These are phyloP conservation scores for Rhinichthys osculus DNA, from an alignment of 2,797 vertebrate species.

Conservation along the genomic window DNA sequence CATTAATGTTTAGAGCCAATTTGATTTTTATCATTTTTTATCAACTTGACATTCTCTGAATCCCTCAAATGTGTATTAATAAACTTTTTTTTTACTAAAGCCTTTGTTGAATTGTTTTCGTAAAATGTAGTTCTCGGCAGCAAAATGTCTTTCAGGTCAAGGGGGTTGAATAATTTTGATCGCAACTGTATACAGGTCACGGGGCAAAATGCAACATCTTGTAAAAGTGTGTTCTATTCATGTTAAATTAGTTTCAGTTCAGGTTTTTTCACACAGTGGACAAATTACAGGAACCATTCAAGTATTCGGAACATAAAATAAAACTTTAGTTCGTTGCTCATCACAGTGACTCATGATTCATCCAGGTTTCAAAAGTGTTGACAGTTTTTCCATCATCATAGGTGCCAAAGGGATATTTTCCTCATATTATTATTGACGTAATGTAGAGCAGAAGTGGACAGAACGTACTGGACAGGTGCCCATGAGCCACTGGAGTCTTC, in stretches of 20 bases:
- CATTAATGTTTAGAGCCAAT: too few relatives aligned
- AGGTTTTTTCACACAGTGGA: not conserved
- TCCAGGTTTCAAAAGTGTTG: not conserved
- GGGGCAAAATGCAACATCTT: not conserved
- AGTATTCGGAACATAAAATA: not conserved
- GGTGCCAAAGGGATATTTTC: not conserved
- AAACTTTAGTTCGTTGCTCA: not conserved
- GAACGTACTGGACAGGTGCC: slow-evolving; percentile 15
- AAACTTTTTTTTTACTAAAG: too few relatives aligned
- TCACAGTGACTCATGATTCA: not conserved
- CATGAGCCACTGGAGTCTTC: slow-evolving; percentile 51
- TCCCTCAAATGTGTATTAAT: too few relatives aligned
- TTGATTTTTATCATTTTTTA: too few relatives aligned
- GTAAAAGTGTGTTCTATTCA: not conserved
- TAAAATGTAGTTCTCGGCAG: too few relatives aligned
- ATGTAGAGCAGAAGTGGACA: slow-evolving; percentile 34
- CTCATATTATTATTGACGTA: slow-evolving; percentile 21
- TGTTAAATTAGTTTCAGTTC: not conserved
- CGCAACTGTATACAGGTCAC: not conserved
- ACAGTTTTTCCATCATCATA: slow-evolving; percentile 11
- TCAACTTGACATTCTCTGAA: too few relatives aligned
- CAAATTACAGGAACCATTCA: not conserved
- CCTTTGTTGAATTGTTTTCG: too few relatives aligned
- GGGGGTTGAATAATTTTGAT: too few relatives aligned
- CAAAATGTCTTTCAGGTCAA: too few relatives aligned